Base-by-base conservation (phyloP, 23 tunicate species). In the Botrylloides violaceus region DNA sequence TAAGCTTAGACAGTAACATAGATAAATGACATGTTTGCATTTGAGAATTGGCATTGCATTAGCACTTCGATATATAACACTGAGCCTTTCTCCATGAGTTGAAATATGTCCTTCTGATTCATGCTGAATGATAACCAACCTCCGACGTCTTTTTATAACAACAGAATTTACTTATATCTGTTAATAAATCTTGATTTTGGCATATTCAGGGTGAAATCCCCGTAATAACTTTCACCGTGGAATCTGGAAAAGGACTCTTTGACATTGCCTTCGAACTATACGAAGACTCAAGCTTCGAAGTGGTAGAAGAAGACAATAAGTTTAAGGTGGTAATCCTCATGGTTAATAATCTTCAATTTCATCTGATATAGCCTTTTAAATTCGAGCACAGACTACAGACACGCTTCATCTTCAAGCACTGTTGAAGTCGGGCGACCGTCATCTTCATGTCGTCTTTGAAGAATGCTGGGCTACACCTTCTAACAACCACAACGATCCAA, bases 401-500 rank as follows among this genome's bases (percentile, higher is more conserved):
- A 1, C 71, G 0, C 43, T 65, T 0, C 29, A 30, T 1, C 9
- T 72, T 23, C 83, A 83, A 80, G 74, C 73, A 30, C 49, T 71
- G 27, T 28, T 83, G 58, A 71, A 59, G 18, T 75, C 82, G 6
- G 75, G 71, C 60, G 83, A 77, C 36, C 60, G 22, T 32, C 62
- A 58, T 33, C 71, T 83, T 26, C 36, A 53, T 24, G 30, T 81
- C 9, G 63, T 83, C 0, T 29, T 83, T 9, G 66, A 71, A 62
- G 78, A 71, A 29, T 83, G 91, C 48, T 83, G 91, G 91, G 91
- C 80, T 23, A 77, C 91, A 9, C 91, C 82, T 2, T 34, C 72
- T 1, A 39, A 39, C 5, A 39, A 49, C 58, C 71, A 73, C 37
- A 71, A 34, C 32, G 91, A 83, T 35, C 48, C 60, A 20, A 71